Conservation (phyloP, 2,888 invertebrate genomes). For the Calameuta pallipes region DNA sequence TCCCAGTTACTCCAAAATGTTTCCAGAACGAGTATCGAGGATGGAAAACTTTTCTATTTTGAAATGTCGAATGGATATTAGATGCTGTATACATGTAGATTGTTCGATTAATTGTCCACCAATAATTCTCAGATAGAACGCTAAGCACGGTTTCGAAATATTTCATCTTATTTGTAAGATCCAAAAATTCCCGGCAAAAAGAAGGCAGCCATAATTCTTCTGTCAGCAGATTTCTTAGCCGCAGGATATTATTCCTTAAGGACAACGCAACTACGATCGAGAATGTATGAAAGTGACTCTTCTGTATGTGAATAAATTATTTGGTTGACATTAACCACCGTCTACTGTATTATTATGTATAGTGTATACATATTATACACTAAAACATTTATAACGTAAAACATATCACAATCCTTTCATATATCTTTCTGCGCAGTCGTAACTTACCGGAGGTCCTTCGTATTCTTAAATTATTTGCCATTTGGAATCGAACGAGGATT, state of each 20-base stretch:
- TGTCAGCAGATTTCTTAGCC: neutral
- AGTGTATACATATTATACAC: too few relatives aligned
- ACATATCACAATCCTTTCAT: neutral
- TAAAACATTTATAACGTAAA: neutral
- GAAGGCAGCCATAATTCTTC: neutral
- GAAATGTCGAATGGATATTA: neutral
- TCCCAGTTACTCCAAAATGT: neutral
- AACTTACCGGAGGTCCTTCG: neutral
- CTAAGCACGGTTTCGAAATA: neutral
- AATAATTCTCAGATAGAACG: neutral
- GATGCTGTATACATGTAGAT: neutral
- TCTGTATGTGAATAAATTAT: conserved; percentile 20
- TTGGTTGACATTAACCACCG: conserved; percentile 14
- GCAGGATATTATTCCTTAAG: neutral
- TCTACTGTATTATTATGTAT: neutral
- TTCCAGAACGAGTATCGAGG: neutral
- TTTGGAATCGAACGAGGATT: neutral
- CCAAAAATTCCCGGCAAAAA: neutral
- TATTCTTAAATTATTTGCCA: neutral
- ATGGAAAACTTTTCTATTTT: neutral
- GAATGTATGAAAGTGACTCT: conserved; percentile 19
- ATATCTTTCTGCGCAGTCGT: neutral
- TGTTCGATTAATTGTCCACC: neutral
- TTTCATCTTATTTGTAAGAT: neutral
- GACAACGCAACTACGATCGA: neutral